phyloP scores from a whole-genome alignment of 2,797 vertebrate genomes.

The Enteromius afrohamiltoni region DNA sequence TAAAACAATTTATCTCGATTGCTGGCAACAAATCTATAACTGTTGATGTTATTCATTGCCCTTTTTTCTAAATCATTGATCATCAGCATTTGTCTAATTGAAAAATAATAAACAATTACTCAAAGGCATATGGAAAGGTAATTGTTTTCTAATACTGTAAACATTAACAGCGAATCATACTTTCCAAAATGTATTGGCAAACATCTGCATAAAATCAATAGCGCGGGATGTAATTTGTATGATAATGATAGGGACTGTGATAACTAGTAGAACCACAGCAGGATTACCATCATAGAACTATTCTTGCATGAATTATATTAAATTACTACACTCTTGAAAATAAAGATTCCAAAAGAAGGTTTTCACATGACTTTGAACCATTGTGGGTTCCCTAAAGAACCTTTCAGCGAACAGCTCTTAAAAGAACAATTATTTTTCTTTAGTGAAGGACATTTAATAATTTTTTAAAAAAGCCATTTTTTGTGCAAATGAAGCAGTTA shows the following conservation, averaged over 20 bases:
- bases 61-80: conserved; percentile 95
- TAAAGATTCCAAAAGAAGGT: neutral
- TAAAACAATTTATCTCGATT: conserved; percentile 90
- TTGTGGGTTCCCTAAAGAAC: neutral
- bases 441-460: neutral
- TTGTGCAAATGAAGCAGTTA: neutral
- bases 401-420: neutral
- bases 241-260: conserved; percentile 80
- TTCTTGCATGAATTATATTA: conserved; percentile 17
- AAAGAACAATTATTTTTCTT: neutral
- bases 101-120: conserved; percentile 99
- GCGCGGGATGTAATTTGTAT: conserved; percentile 88
- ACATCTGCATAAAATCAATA: conserved; percentile 99
- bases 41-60: conserved; percentile 94
- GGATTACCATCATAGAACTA: conserved; percentile 11
- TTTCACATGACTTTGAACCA: neutral
- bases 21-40: conserved; percentile 94
- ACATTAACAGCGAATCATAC: conserved; percentile 87
- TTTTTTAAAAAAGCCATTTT: neutral
- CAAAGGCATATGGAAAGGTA: conserved; percentile 87
- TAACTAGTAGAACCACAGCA: conserved; percentile 41
- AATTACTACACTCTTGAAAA: neutral
- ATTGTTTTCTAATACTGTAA: conserved; percentile 93
- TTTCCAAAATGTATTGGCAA: conserved; percentile 94
- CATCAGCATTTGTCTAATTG: conserved; percentile 96